Conservation (phyloP, 2,888 invertebrate genomes). For the Bursaphelenchus okinawaensis region DNA sequence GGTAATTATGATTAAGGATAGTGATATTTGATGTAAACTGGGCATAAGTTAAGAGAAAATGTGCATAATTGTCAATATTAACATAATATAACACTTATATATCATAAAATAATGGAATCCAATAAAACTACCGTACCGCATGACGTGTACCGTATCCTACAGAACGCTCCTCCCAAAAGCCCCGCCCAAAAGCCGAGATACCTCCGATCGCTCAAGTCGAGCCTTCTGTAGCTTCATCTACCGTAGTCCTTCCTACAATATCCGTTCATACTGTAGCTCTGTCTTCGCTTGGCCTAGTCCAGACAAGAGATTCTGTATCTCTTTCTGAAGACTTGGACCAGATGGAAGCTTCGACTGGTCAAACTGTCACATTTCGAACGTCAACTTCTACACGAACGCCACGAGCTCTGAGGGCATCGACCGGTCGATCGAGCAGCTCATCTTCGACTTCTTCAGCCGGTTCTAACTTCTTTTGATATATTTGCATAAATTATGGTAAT, state of each 20-base stretch:
- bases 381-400: not conserved
- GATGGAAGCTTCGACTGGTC: conserved; percentile 15
- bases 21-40: too few relatives aligned
- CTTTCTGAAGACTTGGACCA: conserved; percentile 30
- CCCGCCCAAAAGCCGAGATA: conserved; percentile 9
- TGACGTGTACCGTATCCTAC: too few relatives aligned
- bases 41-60: too few relatives aligned
- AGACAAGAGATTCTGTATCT: conserved; percentile 21
- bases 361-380: not conserved
- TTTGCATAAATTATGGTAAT: too few relatives aligned
- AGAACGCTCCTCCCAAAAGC: not conserved
- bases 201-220: conserved; percentile 4
- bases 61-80: too few relatives aligned
- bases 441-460: not conserved
- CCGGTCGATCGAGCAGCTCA: not conserved
- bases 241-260: not conserved
- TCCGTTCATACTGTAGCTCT: too few relatives aligned
- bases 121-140: too few relatives aligned
- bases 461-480: not conserved
- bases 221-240: conserved; percentile 1
- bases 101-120: too few relatives aligned
- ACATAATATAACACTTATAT: too few relatives aligned
- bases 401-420: not conserved
- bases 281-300: too few relatives aligned
- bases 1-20: too few relatives aligned